Conservation (phyloP, 2,797 vertebrate genomes). For the Halcyon leucocephala region DNA sequence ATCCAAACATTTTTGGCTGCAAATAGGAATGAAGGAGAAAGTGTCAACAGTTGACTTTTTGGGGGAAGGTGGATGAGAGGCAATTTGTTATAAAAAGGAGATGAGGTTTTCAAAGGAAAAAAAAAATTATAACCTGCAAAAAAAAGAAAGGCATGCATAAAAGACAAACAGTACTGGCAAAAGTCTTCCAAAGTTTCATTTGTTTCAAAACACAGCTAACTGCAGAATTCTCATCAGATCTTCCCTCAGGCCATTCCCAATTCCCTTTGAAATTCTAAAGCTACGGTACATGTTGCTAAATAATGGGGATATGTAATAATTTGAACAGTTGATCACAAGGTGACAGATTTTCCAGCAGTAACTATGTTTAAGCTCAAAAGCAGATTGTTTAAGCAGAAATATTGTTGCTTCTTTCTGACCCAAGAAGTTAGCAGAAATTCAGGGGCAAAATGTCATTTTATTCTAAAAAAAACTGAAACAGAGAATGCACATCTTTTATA, state of each 20-base stretch:
- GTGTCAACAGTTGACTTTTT: not conserved
- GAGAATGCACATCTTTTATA: not conserved
- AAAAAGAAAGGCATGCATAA: not conserved
- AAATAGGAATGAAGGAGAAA: not conserved
- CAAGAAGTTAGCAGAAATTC: not conserved
- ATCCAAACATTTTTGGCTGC: not conserved
- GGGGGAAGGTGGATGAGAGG: not conserved
- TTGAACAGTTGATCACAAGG: not conserved
- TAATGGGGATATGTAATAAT: not conserved
- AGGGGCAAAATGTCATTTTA: not conserved
- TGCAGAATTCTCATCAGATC: not conserved
- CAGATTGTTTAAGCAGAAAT: conserved; percentile 10
- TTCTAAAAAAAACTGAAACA: not conserved
- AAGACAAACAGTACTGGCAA: not conserved
- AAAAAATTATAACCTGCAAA: not conserved
- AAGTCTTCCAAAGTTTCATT: not conserved
- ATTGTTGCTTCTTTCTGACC: not conserved
- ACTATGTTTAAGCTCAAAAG: not conserved
- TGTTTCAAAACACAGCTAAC: not conserved
- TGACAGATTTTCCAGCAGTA: not conserved
- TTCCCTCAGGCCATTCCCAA: not conserved
- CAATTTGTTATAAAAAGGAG: not conserved
- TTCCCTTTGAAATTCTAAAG: not conserved
- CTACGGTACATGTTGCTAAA: not conserved
- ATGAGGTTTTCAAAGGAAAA: not conserved